Evolutionary conservation across 2,888 invertebrate species (phyloP), one percentile per base, ranked within the genome.

Genomic region (Peribatodes rhomboidaria): DNA sequence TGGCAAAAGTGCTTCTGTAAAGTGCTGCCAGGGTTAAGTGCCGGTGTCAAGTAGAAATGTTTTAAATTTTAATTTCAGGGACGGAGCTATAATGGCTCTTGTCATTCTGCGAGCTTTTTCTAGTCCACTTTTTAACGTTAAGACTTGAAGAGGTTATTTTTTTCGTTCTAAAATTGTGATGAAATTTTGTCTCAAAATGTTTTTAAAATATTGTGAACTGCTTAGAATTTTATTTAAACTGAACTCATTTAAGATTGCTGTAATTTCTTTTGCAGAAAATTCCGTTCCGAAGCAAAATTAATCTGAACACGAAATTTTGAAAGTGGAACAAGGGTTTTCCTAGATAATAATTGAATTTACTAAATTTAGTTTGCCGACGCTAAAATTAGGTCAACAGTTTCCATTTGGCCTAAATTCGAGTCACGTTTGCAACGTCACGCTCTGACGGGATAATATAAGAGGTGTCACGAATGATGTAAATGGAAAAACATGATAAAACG

Each of bases 41-140:
- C 37, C 27, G 22, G n/a, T 18, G 60, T 46, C 42, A 59, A 59
- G 50, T 59, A 41, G 57, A 63, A 52, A 35, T 52, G 33, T 59
- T 64, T 64, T 50, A 65, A 65, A 60, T 60, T 65, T 60, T 52
- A 60, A 60, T 60, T 60, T 41, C 46, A 18, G 53, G 20, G 37
- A 49, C 18, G 59, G 47, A 44, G 44, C 56, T 56, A 49, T 59
- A 42, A 60, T n/a, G 52, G 57, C 11, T 47, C 31, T 39, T n/a
- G 37, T 39, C 6, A 37, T 27, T 53, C 2, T 11, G 39, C 20
- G 27, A 46, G 49, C 22, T 35, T 55, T 50, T 55, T 33, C 10
- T 8, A 18, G 31, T 27, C 10, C 11, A 11, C 46, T 22, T 56
- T 56, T 37, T 37, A 6, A 56, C 10, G n/a, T 13, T 14, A n/a